Evolutionary conservation across 2,113 vertebrate genomes (phyloP).

Genomic region (Orthonyx spaldingii): DNA sequence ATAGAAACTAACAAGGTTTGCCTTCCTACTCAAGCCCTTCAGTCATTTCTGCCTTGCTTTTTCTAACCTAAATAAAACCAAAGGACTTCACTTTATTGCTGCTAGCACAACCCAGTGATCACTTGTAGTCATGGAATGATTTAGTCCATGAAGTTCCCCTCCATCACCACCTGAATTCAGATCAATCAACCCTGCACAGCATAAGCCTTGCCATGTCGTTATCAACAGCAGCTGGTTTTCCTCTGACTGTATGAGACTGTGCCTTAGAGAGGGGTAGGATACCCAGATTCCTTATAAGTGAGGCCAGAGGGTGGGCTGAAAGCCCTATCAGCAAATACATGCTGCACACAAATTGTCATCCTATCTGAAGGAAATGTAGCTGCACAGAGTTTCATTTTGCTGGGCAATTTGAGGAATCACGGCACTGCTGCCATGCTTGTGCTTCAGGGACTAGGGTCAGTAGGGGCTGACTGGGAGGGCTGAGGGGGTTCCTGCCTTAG

Average conservation of each 20-base stretch:
- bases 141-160: not conserved
- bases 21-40: not conserved
- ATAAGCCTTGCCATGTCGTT: not conserved
- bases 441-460: fast-evolving
- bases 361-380: not conserved
- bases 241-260: not conserved
- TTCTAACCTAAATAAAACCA: conserved; percentile 6
- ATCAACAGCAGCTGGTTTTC: not conserved
- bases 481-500: not conserved
- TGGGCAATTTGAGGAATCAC: not conserved
- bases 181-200: not conserved
- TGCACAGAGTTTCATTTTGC: not conserved
- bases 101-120: not conserved
- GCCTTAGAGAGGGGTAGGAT: not conserved
- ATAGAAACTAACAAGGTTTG: conserved; percentile 32
- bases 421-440: not conserved
- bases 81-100: not conserved
- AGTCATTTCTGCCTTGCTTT: not conserved
- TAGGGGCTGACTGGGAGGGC: not conserved
- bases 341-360: not conserved
- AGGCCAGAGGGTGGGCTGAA: not conserved
- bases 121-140: not conserved
- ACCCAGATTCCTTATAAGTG: not conserved
- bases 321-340: not conserved
- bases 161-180: not conserved